A percentile compares a stretch with the other conserved stretches of the same genome.
phyloP scores from a whole-genome alignment of 2,113 vertebrate genomes.

The Urocolius indicus region DNA sequence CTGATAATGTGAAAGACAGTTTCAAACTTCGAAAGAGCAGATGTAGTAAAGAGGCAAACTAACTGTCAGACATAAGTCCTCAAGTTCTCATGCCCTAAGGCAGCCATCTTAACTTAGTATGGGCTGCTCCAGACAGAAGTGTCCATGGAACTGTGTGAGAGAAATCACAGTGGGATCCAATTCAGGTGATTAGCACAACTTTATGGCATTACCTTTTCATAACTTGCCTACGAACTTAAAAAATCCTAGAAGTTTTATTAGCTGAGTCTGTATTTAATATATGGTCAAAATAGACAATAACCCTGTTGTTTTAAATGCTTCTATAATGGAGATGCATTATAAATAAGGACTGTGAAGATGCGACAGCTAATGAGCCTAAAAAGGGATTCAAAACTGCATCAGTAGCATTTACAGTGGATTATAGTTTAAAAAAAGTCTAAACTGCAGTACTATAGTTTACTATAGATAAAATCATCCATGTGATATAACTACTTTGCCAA shows the following conservation, averaged over 20 bases:
- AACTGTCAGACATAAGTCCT: not conserved
- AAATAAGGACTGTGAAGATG: not conserved
- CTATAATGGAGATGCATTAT: not conserved
- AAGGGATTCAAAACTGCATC: not conserved
- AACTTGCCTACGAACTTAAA: not conserved
- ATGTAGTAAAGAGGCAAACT: not conserved
- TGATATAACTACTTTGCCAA: not conserved
- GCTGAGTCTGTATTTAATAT: not conserved
- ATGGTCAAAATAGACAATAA: not conserved
- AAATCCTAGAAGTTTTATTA: not conserved
- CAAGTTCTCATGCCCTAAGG: not conserved
- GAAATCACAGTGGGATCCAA: not conserved
- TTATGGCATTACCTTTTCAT: not conserved
- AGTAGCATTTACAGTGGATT: not conserved
- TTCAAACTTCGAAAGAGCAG: not conserved
- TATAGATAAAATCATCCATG: not conserved
- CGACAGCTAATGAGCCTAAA: not conserved
- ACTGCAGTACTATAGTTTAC: not conserved
- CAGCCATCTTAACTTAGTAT: not conserved
- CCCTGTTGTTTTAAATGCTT: not conserved
- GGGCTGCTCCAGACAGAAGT: not conserved
- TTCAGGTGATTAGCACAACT: not conserved
- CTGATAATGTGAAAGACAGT: not conserved
- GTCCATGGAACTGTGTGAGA: not conserved
- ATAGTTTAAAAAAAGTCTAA: not conserved